Evolutionary conservation across 1,140 invertebrate species (phyloP).

Genomic region (Drosophila leontia): DNA sequence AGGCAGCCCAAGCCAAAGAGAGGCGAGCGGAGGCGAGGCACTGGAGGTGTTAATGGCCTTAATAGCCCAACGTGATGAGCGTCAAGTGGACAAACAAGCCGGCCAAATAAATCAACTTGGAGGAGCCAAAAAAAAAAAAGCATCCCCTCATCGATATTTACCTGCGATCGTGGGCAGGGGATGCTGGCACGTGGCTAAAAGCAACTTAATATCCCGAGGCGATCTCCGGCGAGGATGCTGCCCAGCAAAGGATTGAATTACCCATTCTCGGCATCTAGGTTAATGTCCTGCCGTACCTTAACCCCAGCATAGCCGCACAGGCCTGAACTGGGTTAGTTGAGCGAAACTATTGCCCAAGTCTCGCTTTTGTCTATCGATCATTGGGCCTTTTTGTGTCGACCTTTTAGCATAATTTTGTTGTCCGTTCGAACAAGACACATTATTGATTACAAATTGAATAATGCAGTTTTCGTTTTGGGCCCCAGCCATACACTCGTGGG

Average conservation of each 20-base stretch:
- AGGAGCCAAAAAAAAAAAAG: constrained; percentile 21
- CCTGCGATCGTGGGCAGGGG: constrained; percentile 41
- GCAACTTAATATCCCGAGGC: constrained; percentile 68
- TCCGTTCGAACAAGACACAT: constrained; percentile 18
- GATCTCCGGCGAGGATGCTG: constrained; percentile 53
- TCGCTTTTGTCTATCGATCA: constrained; percentile 27
- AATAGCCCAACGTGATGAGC: constrained; percentile 69
- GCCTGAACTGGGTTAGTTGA: constrained; percentile 68
- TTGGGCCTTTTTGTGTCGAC: background rate
- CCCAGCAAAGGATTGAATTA: constrained; percentile 72
- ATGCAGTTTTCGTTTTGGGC: constrained; percentile 49
- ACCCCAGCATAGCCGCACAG: constrained; percentile 40
- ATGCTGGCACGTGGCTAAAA: constrained; percentile 58
- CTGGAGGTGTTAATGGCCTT: constrained; percentile 70
- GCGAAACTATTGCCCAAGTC: constrained; percentile 48
- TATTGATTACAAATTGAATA: constrained; percentile 76
- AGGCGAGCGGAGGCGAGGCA: constrained; percentile 14
- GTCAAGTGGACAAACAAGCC: constrained; percentile 61
- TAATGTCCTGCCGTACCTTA: constrained; percentile 76
- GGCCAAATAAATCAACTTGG: constrained; percentile 42
- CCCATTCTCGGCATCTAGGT: constrained; percentile 50
- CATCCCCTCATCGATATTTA: constrained; percentile 46
- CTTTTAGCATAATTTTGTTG: constrained; percentile 13
- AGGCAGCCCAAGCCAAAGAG: constrained; percentile 5
- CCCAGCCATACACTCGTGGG: background rate